Conservation (phyloP, 2,113 vertebrate species). For the Neodon shergylaensis region DNA sequence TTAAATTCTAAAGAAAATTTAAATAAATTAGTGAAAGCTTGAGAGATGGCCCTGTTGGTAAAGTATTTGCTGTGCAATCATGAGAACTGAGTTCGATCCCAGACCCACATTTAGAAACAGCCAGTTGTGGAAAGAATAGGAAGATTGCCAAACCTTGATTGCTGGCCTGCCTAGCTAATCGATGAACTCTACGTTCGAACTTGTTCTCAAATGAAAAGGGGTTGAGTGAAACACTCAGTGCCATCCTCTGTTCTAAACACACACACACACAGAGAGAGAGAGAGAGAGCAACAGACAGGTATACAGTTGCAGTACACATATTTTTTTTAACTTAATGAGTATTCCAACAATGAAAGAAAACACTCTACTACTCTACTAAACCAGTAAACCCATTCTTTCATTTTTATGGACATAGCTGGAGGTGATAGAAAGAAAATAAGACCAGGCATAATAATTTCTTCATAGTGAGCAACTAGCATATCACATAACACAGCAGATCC, state of each 20-base stretch:
- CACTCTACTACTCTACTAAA: background rate
- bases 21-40: no score
- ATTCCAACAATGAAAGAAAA: background rate
- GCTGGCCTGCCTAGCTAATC: no score
- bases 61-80: no score
- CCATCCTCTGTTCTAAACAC: background rate
- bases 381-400: background rate
- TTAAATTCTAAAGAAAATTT: no score
- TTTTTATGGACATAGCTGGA: background rate
- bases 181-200: no score
- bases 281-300: no score
- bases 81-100: no score
- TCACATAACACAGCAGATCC: background rate
- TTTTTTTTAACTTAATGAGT: background rate
- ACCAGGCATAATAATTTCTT: slow-evolving; percentile 7
- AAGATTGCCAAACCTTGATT: no score
- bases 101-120: no score
- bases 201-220: background rate
- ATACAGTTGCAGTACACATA: background rate
- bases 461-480: background rate
- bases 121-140: no score
- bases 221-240: background rate
- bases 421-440: background rate
- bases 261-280: background rate
- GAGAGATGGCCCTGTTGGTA: no score